phyloP scores from a whole-genome alignment of 2,797 vertebrate species.

The Echiichthys vipera region DNA sequence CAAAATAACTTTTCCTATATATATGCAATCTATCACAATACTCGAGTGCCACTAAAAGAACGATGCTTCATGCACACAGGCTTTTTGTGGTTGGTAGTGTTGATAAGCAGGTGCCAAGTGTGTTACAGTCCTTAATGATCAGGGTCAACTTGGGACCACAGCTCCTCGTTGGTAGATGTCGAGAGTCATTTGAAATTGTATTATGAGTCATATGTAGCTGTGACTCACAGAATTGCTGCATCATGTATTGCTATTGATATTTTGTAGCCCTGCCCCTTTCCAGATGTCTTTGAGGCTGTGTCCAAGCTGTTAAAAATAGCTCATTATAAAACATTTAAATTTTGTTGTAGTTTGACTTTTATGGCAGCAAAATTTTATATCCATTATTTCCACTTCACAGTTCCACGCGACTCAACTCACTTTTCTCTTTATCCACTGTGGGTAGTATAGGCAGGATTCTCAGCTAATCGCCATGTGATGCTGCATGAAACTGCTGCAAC shows the following conservation, averaged over 20 bases:
- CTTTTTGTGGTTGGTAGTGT: slow-evolving; percentile 1
- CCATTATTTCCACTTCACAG: no score
- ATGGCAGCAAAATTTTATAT: no score
- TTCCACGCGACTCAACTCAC: no score
- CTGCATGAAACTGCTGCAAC: no score
- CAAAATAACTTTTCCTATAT: neutral
- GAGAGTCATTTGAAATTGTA: neutral
- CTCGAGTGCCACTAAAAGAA: neutral
- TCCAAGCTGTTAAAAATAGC: neutral
- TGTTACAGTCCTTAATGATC: neutral
- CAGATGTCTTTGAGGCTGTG: neutral
- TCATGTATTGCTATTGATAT: neutral
- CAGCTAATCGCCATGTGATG: no score
- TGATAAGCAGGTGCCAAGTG: neutral
- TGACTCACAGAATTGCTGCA: neutral
- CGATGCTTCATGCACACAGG: no score
- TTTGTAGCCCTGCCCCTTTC: neutral
- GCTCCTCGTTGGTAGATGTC: slow-evolving; percentile 7
- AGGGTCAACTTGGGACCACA: neutral
- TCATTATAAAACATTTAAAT: neutral
- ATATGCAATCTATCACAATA: no score
- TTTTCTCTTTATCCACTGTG: no score
- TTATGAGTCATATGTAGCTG: neutral
- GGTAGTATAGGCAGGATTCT: no score
- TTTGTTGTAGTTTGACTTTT: neutral